Percentiles rank a stretch among this genome's conserved stretches.
Conservation (phyloP, 1,140 invertebrate genomes). For the Piezodorus guildinii region DNA sequence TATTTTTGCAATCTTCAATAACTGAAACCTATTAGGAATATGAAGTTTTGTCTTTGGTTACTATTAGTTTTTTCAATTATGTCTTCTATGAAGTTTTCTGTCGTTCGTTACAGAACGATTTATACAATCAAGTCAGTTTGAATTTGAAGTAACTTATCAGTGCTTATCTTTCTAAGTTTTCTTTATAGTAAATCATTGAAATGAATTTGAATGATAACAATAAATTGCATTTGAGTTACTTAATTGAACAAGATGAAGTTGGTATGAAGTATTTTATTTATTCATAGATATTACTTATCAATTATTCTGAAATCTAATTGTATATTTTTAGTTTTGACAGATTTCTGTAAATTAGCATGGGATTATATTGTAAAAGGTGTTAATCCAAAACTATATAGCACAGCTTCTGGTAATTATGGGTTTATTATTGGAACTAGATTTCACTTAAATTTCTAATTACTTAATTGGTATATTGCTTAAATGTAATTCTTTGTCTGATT, state of each 20-base stretch:
- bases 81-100: no score
- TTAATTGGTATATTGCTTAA: not conserved
- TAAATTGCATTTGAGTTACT: slow-evolving; percentile 7
- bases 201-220: slow-evolving; percentile 9
- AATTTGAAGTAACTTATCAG: no score
- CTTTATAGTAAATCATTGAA: no score
- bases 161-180: no score
- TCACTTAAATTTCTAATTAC: not conserved
- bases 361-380: slow-evolving; percentile 17
- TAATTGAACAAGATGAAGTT: slow-evolving; percentile 3
- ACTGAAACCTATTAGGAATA: no score
- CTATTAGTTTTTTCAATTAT: no score
- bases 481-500: not conserved
- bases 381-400: slow-evolving; percentile 16
- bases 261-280: not conserved
- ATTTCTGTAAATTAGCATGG: slow-evolving; percentile 16
- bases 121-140: no score
- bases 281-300: not conserved
- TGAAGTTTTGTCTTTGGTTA: no score
- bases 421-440: not conserved
- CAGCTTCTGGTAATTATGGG: slow-evolving; percentile 7
- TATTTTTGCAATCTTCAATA: no score
- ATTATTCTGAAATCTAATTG: not conserved
- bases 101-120: no score
- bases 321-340: slow-evolving; percentile 22